Evolutionary conservation across 2,113 vertebrate genomes (phyloP), one percentile per base, ranked within the genome.

Genomic region (Silurus glanis): DNA sequence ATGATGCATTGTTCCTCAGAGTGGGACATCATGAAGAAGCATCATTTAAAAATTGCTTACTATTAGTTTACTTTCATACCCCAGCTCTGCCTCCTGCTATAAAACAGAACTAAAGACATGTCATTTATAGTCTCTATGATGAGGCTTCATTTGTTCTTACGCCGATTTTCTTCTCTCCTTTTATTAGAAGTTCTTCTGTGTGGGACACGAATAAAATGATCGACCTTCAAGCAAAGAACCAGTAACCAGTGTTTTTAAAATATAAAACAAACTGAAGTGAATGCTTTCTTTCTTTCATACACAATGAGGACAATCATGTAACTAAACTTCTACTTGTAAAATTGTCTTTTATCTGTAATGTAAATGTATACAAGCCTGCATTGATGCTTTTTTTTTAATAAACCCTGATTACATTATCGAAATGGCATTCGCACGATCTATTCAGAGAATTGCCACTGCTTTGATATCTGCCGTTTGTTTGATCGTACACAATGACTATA

Each of bases 181-280:
- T 79, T 61, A 59, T 80, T 37, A 86, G 85, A 58, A 5, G 23
- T 37, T 81, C 78, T 86, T 86, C 78, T 86, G 85, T 72, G 16
- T 13, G 21, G 75, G 75, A 81, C 45, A 61, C 1, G 45, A 86
- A 81, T 81, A 72, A 67, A 21, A 47, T 17, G 62, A 23, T 14
- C 66, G 21, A 72, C 13, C 66, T 37, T 72, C 53, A 61, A 80
- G 51, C 8, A 59, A 80, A 71, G 7, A 61, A 72, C 4, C 78
- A 19, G 37, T 4, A 61, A 72, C 4, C 78, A 19, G 37, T 4
- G 2, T 0, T n/a, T 53, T 55, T 9, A 55, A 14, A 14, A 59
- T 59, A 23, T 58, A 45, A 47, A 82, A 51, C 13, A 49, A 4
- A 14, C 56, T 80, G 9, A 79, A 62, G 37, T 47, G 2, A 62